Conservation (phyloP, 1,140 invertebrate genomes). For the Scaptomyza graminum region DNA sequence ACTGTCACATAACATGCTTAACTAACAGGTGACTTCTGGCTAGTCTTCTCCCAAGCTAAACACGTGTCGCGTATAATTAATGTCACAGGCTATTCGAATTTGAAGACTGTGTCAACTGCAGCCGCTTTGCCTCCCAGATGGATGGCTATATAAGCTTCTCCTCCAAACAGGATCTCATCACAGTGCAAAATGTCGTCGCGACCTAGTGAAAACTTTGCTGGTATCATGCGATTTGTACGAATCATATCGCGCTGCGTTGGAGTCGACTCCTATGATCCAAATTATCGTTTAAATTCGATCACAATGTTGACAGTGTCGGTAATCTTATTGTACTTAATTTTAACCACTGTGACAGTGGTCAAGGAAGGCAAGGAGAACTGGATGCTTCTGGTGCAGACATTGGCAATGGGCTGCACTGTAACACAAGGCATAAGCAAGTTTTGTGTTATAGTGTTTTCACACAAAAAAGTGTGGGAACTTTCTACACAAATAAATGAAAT, state of each 20-base stretch:
- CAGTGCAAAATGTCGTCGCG: constrained; percentile 10
- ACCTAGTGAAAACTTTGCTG: constrained; percentile 7
- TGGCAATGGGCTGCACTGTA: constrained; percentile 41
- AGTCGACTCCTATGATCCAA: constrained; percentile 35
- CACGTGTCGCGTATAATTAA: constrained; percentile 60
- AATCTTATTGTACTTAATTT: constrained; percentile 31
- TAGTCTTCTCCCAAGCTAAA: constrained; percentile 6
- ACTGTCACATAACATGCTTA: constrained; percentile 59
- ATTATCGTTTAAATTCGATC: constrained; percentile 40
- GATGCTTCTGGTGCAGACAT: constrained; percentile 42
- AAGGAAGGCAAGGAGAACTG: constrained; percentile 25
- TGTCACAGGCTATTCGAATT: neutral
- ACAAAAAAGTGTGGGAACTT: neutral
- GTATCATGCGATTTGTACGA: constrained; percentile 41
- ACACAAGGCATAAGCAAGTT: constrained; percentile 46
- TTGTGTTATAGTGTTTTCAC: neutral
- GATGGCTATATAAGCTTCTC: constrained; percentile 8
- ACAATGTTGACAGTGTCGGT: constrained; percentile 10
- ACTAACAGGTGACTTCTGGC: constrained; percentile 4
- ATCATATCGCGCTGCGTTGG: constrained; percentile 25
- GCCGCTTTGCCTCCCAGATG: constrained; percentile 24
- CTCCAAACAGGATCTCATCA: neutral
- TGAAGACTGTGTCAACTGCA: constrained; percentile 39
- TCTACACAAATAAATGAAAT: neutral
- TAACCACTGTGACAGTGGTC: constrained; percentile 36